Conservation (phyloP, 2,888 invertebrate genomes). For the Atethmia centrago region DNA sequence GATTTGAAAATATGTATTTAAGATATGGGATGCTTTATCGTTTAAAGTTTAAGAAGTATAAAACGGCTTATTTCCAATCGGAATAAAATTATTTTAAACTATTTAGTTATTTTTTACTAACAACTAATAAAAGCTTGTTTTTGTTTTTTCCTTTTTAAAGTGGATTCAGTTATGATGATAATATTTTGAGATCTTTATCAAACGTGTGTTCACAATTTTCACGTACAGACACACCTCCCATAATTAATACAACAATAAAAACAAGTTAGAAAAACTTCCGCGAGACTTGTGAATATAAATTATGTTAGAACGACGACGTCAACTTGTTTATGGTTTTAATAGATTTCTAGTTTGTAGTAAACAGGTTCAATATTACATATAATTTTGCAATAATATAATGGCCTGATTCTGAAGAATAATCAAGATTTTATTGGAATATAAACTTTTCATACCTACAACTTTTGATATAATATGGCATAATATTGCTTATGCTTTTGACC, state of each 20-base stretch:
- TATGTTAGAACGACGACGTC: conserved; percentile 38
- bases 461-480: background rate
- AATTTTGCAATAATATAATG: conserved; percentile 36
- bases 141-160: no score
- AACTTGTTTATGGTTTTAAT: conserved; percentile 60
- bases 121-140: no score
- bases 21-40: no score
- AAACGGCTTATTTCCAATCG: no score
- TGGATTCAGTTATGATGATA: background rate
- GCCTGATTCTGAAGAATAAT: conserved; percentile 2
- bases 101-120: no score
- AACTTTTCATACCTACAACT: background rate
- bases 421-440: background rate
- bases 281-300: conserved; percentile 24
- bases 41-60: no score
- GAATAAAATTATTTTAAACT: no score
- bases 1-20: no score
- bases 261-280: conserved; percentile 30
- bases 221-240: conserved; percentile 52
- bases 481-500: no score
- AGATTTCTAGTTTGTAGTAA: conserved; percentile 34
- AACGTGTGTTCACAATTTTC: background rate
- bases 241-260: background rate
- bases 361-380: conserved; percentile 53
- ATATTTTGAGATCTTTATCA: no score